Evolutionary conservation across 1,140 invertebrate genomes (phyloP).

Genomic region (Spodoptera litura): DNA sequence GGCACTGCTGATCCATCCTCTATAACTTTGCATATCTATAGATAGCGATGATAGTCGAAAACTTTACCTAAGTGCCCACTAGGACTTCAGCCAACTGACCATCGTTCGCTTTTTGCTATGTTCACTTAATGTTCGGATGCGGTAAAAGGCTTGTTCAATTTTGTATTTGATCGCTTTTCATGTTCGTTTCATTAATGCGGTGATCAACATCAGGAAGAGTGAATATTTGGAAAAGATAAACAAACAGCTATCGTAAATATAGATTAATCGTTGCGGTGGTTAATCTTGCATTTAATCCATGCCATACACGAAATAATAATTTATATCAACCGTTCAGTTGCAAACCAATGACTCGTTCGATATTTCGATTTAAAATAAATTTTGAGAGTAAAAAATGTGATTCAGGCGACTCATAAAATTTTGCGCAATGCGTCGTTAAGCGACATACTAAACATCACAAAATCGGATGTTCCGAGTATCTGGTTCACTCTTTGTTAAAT

Average conservation of each 20-base stretch:
- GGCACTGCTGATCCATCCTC: conserved; percentile 57
- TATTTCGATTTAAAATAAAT: conserved; percentile 27
- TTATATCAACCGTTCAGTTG: conserved; percentile 20
- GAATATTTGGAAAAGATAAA: conserved; percentile 1
- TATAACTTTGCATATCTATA: conserved; percentile 63
- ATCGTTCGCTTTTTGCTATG: background rate
- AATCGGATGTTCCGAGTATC: background rate
- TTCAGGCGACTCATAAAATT: conserved; percentile 17
- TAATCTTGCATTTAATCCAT: conserved; percentile 17
- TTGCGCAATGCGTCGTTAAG: conserved; percentile 29
- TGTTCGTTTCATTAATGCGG: background rate
- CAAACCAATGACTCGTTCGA: conserved; percentile 26
- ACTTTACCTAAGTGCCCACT: conserved; percentile 26
- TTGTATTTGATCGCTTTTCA: background rate
- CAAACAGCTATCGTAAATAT: conserved; percentile 6
- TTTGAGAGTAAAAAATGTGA: conserved; percentile 17
- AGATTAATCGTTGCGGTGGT: conserved; percentile 14
- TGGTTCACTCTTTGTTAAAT: background rate
- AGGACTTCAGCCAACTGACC: background rate
- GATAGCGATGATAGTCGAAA: background rate
- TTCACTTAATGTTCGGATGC: background rate
- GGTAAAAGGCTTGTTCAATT: background rate
- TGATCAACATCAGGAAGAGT: background rate
- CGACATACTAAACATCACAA: conserved; percentile 22
- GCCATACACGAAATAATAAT: conserved; percentile 16